Evolutionary conservation across 2,888 invertebrate genomes (phyloP), one percentile per base, ranked within the genome.

Genomic region (Phragmatobia fuliginosa): DNA sequence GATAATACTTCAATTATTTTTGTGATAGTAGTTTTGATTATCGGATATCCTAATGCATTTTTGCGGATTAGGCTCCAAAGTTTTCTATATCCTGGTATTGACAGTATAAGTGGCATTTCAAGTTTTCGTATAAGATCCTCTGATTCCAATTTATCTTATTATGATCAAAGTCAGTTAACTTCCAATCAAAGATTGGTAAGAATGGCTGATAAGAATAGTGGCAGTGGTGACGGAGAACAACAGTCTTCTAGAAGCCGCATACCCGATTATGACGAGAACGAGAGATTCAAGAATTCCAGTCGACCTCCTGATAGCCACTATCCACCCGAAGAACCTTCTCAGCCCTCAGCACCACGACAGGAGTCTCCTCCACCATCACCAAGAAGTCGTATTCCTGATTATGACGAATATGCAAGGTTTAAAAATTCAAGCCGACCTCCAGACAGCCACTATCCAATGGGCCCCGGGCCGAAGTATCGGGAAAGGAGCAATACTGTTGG

Each of bases 401-500:
- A 88, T 49, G 83, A 90, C 73, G 85, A 89, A 66, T 88, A 78
- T 59, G 87, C 80, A 2, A 77, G 88, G 36, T 89, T 83, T 56
- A 85, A 78, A 62, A 82, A 90, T 64, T 82, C 81, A 0, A 89
- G 80, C 59, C 81, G 90, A 76, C 90, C 89, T 4, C 87, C 89
- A 21, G 90, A 90, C 10, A 88, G 86, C 28, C 88, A 90, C 66
- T 87, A 88, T 32, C 81, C 80, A 0, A 75, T 86, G 8, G 85
- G 79, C 10, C 84, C 84, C 6, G 81, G 76, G 0, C 71, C 69
- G 32, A 78, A 77, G 4, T 75, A 74, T 31, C 71, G 83, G 14
- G 33, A 66, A 16, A 41, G 33, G 21, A 52, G 62, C 2, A 32
- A 59, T 10, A 18, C 21, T 21, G 10, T 59, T 32, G 11, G 31